These are phyloP conservation scores for Phrynocephalus forsythii DNA, from an alignment of 2,797 vertebrate genomes.

Conservation along the genomic window DNA sequence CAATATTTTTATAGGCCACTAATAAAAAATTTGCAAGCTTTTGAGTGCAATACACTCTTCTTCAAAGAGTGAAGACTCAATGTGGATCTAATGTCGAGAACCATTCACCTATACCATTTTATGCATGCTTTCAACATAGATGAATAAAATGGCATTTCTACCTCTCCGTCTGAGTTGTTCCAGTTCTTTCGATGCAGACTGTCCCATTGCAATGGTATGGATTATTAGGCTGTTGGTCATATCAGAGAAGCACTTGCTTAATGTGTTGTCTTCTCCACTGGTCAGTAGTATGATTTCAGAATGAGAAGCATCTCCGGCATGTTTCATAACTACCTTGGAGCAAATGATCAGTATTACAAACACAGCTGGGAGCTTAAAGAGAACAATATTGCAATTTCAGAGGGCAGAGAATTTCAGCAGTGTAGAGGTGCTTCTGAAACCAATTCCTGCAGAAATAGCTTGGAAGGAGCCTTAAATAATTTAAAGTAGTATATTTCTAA, in stretches of 20 bases:
- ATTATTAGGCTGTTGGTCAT: conserved; percentile 64
- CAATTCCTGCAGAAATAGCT: background rate
- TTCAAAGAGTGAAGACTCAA: too few species aligned
- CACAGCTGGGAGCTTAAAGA: background rate
- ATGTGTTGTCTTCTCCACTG: conserved; percentile 61
- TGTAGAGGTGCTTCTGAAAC: background rate
- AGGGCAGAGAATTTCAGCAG: background rate
- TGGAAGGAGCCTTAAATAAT: too few species aligned
- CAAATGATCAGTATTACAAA: conserved; percentile 14
- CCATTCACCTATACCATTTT: background rate
- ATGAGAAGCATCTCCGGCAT: conserved; percentile 58
- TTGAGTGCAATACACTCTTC: too few species aligned
- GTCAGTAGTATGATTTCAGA: conserved; percentile 76
- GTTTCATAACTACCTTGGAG: conserved; percentile 66
- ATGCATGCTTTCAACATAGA: background rate
- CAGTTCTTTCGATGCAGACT: conserved; percentile 48
- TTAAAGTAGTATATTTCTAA: background rate
- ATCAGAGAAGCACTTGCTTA: conserved; percentile 53
- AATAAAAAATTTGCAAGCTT: too few species aligned
- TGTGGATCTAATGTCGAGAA: too few species aligned
- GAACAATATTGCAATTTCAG: background rate
- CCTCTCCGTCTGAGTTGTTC: conserved; percentile 64
- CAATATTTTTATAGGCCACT: too few species aligned
- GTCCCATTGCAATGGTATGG: conserved; percentile 73
- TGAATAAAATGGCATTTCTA: conserved; percentile 19